Percentiles rank a stretch among this genome's conserved stretches.
These are phyloP conservation scores for Leucophenga maculata DNA, from an alignment of 2,888 invertebrate genomes.

Conservation along the genomic window DNA sequence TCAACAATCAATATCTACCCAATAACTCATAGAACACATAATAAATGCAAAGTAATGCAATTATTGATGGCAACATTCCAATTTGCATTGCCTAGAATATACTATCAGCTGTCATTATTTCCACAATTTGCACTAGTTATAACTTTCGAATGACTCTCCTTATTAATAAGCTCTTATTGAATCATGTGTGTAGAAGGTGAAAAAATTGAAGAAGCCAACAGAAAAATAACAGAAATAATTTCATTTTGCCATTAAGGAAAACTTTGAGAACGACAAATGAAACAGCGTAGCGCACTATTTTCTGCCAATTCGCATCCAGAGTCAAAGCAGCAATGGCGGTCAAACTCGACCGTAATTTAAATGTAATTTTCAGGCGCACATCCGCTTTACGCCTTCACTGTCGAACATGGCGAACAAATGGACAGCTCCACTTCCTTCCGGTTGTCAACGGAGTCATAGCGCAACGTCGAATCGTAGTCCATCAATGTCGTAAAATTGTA, in stretches of 20 bases:
- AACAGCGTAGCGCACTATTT: no score
- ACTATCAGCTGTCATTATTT: slow-evolving; percentile 14
- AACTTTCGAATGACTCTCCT: background rate
- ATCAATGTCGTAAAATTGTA: slow-evolving; percentile 9
- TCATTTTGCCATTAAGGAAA: slow-evolving; percentile 19
- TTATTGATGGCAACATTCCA: slow-evolving; percentile 3
- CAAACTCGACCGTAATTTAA: slow-evolving; percentile 6
- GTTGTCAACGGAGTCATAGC: background rate
- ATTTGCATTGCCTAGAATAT: no score
- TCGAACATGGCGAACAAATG: background rate
- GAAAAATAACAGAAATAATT: slow-evolving; percentile 3
- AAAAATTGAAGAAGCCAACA: background rate
- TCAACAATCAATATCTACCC: no score
- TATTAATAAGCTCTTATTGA: slow-evolving; percentile 17
- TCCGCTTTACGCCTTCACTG: slow-evolving; percentile 11
- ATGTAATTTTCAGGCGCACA: slow-evolving; percentile 15
- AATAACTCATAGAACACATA: background rate
- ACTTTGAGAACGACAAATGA: background rate
- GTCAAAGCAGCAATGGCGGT: background rate
- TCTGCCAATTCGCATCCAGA: background rate
- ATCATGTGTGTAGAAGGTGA: slow-evolving; percentile 7
- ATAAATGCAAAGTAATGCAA: slow-evolving; percentile 4
- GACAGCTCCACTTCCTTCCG: slow-evolving; percentile 4
- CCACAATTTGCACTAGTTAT: background rate
- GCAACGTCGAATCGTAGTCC: background rate